These are phyloP conservation scores for Actinia tenebrosa DNA, from an alignment of 64 coral and sea anemone genomes.

Conservation along the genomic window DNA sequence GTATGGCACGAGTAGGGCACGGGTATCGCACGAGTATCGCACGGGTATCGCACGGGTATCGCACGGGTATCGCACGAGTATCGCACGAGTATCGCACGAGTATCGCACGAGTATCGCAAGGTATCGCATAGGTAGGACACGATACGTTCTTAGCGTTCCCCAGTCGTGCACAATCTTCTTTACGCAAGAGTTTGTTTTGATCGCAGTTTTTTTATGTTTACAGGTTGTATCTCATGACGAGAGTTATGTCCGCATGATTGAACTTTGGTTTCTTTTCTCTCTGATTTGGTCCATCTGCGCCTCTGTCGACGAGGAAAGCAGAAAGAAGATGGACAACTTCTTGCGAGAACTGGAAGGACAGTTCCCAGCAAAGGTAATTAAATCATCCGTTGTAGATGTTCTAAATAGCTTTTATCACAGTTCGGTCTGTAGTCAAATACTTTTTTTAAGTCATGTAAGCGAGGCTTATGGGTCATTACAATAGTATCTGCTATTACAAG, in stretches of 20 bases:
- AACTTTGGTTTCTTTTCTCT: constrained; percentile 96
- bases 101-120: no score
- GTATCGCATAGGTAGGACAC: no score
- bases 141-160: neutral
- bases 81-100: no score
- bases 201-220: neutral
- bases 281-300: constrained; percentile 98
- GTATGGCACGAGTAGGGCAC: no score
- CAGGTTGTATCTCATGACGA: constrained; percentile 88
- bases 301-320: constrained; percentile 95
- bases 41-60: no score
- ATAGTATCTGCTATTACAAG: no score
- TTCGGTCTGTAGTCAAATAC: neutral
- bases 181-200: neutral
- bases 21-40: no score
- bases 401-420: no score
- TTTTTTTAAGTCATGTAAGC: neutral
- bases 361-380: constrained; percentile 82
- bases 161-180: no score
- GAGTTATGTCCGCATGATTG: constrained; percentile 89
- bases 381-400: neutral
- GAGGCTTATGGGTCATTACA: no score
- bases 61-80: no score
- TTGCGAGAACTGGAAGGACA: constrained; percentile 96
- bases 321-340: constrained; percentile 99